Evolutionary conservation across 2,113 vertebrate species (phyloP).

Genomic region (Hymenochirus boettgeri): DNA sequence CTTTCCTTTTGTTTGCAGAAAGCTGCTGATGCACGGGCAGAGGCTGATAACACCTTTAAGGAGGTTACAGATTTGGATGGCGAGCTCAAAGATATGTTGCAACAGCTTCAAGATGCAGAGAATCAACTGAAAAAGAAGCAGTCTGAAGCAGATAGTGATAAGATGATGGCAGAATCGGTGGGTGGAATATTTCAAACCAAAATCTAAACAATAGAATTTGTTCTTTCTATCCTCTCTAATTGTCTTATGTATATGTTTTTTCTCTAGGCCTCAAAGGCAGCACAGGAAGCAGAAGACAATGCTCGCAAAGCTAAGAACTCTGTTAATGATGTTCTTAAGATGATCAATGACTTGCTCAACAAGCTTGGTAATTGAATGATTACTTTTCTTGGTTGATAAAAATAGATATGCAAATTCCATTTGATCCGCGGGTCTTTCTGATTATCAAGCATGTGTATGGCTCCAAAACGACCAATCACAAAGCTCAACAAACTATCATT

Average conservation of each 20-base stretch:
- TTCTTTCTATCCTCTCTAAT: neutral
- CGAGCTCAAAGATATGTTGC: constrained; percentile 79
- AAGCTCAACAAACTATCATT: too few relatives aligned
- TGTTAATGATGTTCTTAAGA: constrained; percentile 74
- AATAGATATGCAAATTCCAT: too few relatives aligned
- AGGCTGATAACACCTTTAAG: constrained; percentile 80
- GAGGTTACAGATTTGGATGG: constrained; percentile 76
- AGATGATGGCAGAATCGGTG: constrained; percentile 93
- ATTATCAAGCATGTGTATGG: too few relatives aligned
- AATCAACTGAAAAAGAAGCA: constrained; percentile 76
- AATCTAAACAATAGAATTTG: neutral
- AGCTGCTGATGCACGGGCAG: constrained; percentile 75
- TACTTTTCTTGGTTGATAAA: too few relatives aligned
- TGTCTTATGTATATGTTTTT: neutral
- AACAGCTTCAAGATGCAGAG: constrained; percentile 77
- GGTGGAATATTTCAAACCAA: constrained; percentile 6
- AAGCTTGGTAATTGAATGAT: constrained; percentile 71
- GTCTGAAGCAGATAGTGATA: constrained; percentile 78
- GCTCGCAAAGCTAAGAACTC: constrained; percentile 90
- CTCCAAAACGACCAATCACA: too few relatives aligned
- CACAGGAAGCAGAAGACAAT: constrained; percentile 88
- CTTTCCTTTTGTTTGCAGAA: constrained; percentile 67
- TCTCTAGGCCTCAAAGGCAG: constrained; percentile 77
- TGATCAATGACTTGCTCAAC: constrained; percentile 76
- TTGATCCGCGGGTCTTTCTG: too few relatives aligned